phyloP scores from a whole-genome alignment of 1,140 invertebrate species.

The Lineus longissimus region DNA sequence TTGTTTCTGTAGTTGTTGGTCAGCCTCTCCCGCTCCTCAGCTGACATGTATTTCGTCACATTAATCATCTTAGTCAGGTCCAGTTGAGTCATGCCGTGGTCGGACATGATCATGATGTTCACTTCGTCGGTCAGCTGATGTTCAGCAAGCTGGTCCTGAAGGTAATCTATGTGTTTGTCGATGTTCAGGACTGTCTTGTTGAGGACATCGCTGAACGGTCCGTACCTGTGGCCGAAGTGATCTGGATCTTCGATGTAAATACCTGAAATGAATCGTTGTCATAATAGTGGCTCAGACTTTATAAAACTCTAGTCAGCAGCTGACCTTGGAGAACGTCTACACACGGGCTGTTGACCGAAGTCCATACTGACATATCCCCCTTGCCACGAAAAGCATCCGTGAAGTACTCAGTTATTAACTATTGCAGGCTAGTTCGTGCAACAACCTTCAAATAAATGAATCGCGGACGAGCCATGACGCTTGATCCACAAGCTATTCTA shows the following conservation, averaged over 20 bases:
- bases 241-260: constrained; percentile 40
- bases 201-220: constrained; percentile 25
- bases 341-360: no score
- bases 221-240: constrained; percentile 33
- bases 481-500: no score
- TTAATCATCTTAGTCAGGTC: constrained; percentile 31
- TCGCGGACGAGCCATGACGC: no score
- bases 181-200: constrained; percentile 27
- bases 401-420: no score
- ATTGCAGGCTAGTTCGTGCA: no score
- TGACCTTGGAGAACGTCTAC: no score
- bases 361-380: no score
- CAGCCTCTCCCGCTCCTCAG: constrained; percentile 32
- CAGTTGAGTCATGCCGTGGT: constrained; percentile 54
- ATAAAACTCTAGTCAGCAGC: no score
- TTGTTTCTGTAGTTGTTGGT: constrained; percentile 20
- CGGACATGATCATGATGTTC: constrained; percentile 54
- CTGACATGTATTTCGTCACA: constrained; percentile 35
- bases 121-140: constrained; percentile 28
- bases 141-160: constrained; percentile 29
- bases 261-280: no score
- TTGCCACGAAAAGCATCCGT: no score
- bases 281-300: no score
- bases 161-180: constrained; percentile 32
- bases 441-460: no score